phyloP scores from a whole-genome alignment of 2,113 vertebrate genomes.

The Talpa occidentalis region DNA sequence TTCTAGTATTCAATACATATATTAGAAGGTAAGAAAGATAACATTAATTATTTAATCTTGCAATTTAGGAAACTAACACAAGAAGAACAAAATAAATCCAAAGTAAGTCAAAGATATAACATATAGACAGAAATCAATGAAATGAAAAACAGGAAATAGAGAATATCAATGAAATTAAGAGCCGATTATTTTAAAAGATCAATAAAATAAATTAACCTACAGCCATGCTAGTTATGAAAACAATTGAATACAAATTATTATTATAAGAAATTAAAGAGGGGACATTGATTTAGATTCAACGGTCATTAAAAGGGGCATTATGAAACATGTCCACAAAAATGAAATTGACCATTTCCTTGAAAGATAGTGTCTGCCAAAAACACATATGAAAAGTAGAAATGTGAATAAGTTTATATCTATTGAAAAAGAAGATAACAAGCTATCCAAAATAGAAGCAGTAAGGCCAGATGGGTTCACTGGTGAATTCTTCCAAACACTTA shows the following conservation, averaged over 20 bases:
- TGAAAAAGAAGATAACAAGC: not conserved
- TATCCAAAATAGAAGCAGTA: not conserved
- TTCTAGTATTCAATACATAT: not conserved
- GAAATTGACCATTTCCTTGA: not conserved
- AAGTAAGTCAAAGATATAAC: not conserved
- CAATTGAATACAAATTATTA: not conserved
- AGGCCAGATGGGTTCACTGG: not conserved
- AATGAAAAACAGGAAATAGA: not conserved
- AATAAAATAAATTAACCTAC: not conserved
- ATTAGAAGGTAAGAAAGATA: not conserved
- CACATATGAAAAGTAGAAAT: not conserved
- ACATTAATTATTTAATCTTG: not conserved
- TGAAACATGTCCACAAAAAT: not conserved
- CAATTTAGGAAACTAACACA: not conserved
- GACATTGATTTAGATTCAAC: not conserved
- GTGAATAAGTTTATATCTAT: not conserved
- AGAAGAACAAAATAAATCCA: not conserved
- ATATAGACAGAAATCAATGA: not conserved
- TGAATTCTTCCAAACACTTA: not conserved
- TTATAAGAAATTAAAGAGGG: not conserved
- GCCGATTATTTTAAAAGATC: not conserved
- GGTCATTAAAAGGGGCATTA: not conserved
- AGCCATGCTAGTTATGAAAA: not conserved
- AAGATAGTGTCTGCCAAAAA: not conserved
- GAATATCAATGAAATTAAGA: not conserved